Conservation (phyloP, 2,113 vertebrate species). For the Gobius niger region DNA sequence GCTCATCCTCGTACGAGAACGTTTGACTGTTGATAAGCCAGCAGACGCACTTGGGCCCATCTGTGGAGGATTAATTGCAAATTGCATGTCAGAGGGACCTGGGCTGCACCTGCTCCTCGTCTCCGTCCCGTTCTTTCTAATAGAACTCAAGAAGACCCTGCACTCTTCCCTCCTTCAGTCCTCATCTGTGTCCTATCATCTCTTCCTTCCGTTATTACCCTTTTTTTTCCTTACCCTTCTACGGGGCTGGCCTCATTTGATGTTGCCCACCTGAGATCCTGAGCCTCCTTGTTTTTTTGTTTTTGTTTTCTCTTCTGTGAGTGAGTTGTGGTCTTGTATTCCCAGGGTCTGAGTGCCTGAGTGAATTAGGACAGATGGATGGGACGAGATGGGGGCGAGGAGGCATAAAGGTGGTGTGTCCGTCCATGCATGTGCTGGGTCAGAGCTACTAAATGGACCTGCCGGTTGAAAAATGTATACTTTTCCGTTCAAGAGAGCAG, state of each 20-base stretch:
- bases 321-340: constrained; percentile 37
- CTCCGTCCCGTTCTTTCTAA: constrained; percentile 16
- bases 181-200: constrained; percentile 11
- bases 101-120: constrained; percentile 37
- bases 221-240: constrained; percentile 21
- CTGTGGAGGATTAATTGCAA: constrained; percentile 34
- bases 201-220: constrained; percentile 9
- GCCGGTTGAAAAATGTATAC: constrained; percentile 41
- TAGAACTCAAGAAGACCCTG: constrained; percentile 24
- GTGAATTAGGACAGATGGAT: constrained; percentile 37
- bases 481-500: constrained; percentile 26
- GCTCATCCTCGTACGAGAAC: neutral
- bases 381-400: constrained; percentile 11
- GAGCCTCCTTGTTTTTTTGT: constrained; percentile 5
- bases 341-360: constrained; percentile 34
- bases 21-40: constrained; percentile 7
- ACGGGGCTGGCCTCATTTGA: constrained; percentile 9
- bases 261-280: constrained; percentile 29
- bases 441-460: constrained; percentile 31
- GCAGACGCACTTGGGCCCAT: constrained; percentile 22
- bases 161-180: constrained; percentile 5
- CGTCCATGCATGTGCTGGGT: constrained; percentile 11
- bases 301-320: constrained; percentile 9
- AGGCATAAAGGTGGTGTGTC: constrained; percentile 7
- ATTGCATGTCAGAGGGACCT: constrained; percentile 26